phyloP scores from a whole-genome alignment of 2,113 vertebrate genomes.

The Alligator sinensis region DNA sequence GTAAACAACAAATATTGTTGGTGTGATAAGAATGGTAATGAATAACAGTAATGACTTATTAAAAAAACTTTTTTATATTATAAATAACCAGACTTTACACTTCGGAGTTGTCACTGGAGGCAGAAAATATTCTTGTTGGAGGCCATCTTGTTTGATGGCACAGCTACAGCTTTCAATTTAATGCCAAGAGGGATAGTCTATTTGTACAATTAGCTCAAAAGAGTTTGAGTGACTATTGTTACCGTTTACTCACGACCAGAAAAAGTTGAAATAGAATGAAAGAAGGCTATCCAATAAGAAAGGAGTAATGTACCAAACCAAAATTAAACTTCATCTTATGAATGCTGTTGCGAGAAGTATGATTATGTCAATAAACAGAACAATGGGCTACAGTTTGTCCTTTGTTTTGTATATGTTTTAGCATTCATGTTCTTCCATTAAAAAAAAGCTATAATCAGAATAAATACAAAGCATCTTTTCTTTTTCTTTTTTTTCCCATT shows the following conservation, averaged over 20 bases:
- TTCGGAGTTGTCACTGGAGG: background rate
- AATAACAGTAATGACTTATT: background rate
- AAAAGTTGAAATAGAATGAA: background rate
- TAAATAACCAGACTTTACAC: background rate
- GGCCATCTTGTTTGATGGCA: background rate
- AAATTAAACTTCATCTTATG: background rate
- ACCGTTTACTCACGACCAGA: background rate
- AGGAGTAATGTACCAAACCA: background rate
- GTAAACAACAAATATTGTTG: background rate
- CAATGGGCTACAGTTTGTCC: background rate
- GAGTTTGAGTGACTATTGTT: background rate
- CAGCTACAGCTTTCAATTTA: background rate
- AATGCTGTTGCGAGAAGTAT: background rate
- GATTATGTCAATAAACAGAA: background rate
- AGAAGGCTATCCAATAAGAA: background rate
- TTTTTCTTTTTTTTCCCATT: too few relatives aligned
- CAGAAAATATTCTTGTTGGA: background rate
- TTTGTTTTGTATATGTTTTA: background rate
- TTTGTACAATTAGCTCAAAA: background rate
- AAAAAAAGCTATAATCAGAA: background rate
- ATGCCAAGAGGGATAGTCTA: rapidly evolving
- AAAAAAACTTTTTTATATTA: too few relatives aligned
- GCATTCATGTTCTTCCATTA: background rate
- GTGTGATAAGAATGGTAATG: too few relatives aligned
- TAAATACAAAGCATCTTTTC: too few relatives aligned